A percentile compares a stretch with the other conserved stretches of the same genome.
phyloP scores from a whole-genome alignment of 2,888 invertebrate genomes.

The Galeruca laticollis region DNA sequence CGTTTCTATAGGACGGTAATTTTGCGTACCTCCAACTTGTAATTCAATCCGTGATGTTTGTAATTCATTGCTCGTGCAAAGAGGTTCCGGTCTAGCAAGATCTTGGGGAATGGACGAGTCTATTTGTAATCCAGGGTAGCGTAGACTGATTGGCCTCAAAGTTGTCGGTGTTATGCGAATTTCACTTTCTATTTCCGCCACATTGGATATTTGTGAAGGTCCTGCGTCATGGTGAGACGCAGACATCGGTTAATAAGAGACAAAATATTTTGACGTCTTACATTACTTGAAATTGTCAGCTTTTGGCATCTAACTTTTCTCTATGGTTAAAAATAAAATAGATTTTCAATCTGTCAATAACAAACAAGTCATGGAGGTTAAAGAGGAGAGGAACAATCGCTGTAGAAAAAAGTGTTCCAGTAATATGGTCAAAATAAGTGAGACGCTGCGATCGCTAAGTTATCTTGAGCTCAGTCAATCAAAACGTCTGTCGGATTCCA shows the following conservation, averaged over 20 bases:
- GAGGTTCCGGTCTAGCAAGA: not conserved
- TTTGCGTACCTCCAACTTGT: not conserved
- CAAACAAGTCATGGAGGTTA: no score
- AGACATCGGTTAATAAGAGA: not conserved
- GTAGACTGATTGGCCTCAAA: not conserved
- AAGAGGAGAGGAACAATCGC: no score
- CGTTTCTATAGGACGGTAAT: not conserved
- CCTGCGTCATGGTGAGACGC: not conserved
- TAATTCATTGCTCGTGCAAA: not conserved
- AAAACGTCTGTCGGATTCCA: no score
- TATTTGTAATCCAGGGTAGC: not conserved
- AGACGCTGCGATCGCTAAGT: no score
- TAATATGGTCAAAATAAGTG: no score
- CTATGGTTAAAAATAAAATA: no score
- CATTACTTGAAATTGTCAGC: no score
- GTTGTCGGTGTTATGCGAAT: not conserved
- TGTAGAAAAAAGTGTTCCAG: no score
- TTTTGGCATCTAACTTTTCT: no score
- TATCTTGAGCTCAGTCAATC: no score
- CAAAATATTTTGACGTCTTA: not conserved
- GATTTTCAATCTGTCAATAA: no score
- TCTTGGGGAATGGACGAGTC: not conserved
- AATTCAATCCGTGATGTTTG: conserved; percentile 3
- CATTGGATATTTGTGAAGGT: not conserved
- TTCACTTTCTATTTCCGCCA: not conserved